phyloP scores from a whole-genome alignment of 1,140 invertebrate species.

The Apolygus lucorum region DNA sequence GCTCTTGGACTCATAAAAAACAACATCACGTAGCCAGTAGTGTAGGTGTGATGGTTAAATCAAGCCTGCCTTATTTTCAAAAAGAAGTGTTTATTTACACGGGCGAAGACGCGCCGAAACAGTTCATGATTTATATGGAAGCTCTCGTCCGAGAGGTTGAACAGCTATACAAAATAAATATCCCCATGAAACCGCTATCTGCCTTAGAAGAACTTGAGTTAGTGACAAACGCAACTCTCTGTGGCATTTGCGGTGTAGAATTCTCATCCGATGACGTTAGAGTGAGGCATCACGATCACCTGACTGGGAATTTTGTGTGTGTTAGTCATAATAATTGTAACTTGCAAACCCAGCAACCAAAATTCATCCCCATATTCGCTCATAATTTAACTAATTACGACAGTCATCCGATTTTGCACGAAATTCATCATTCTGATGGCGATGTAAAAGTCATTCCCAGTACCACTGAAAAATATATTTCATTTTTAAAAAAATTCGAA shows the following conservation, averaged over 20 bases:
- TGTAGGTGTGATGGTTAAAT: too few species aligned
- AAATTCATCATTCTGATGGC: neutral
- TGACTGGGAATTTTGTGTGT: neutral
- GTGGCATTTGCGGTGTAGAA: neutral
- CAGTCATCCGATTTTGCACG: neutral
- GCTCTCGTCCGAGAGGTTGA: too few species aligned
- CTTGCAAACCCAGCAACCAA: neutral
- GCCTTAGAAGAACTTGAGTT: neutral
- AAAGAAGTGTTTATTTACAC: too few species aligned
- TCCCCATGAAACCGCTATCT: neutral
- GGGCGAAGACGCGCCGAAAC: too few species aligned
- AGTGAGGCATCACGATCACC: neutral
- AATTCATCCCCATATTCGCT: neutral
- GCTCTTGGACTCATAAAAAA: too few species aligned
- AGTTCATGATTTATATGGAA: too few species aligned
- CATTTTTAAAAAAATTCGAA: neutral
- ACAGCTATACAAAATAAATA: too few species aligned
- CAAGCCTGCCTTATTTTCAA: too few species aligned
- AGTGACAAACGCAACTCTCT: neutral
- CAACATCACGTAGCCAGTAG: too few species aligned
- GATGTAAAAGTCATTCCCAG: neutral
- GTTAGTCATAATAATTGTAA: neutral
- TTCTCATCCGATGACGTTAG: neutral
- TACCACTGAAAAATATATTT: neutral
- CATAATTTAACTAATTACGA: neutral